Base-by-base conservation (phyloP, 2,797 vertebrate species). In the Sebastes alutus region DNA sequence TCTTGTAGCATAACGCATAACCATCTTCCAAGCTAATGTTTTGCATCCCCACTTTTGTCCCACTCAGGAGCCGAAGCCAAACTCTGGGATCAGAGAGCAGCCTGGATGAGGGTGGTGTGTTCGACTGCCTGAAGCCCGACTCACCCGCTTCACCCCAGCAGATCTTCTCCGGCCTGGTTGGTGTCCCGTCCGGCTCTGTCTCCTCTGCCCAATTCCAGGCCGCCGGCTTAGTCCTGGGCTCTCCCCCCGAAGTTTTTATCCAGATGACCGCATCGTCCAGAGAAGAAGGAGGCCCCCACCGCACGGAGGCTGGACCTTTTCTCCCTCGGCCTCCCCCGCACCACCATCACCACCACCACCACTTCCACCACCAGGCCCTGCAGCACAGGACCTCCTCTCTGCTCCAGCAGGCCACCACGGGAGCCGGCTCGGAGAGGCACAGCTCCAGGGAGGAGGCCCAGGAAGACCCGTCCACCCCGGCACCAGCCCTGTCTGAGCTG, bases 101-200 rank as follows among this genome's bases (percentile, higher is more conserved):
- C 13, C 95, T 97, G 91, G 98, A 98, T 78, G 97, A 98, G 84
- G 96, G 97, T 1, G 97, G 97, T 0, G 97, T 99, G 64, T 99
- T 99, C 3, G 97, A 99, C 90, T 97, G 97, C 87, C 94, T 99
- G 85, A 99, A 99, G 93, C 96, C 97, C 1, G 98, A 99, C 78
- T 85, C 96, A 0, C 89, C 97, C 1, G 20, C 94, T 6, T 96
- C 96, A 42, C 94, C 97, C 0, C 98, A 98, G 71, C 97, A 97
- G 74, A 96, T 99, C 22, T 99, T 99, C 94, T 97, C 98, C 0
- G 96, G 98, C 75, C 92, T 99, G 87, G 96, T 97, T 3, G 96
- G 97, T 1, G 96, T 98, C 81, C 97, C 97, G 0, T 92, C 97
- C 0, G 93, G 96, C 68, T 87, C 97, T 16, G 95, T 98, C 61